These are phyloP conservation scores for Prietella phreatophila DNA, from an alignment of 2,113 vertebrate species.

Conservation along the genomic window DNA sequence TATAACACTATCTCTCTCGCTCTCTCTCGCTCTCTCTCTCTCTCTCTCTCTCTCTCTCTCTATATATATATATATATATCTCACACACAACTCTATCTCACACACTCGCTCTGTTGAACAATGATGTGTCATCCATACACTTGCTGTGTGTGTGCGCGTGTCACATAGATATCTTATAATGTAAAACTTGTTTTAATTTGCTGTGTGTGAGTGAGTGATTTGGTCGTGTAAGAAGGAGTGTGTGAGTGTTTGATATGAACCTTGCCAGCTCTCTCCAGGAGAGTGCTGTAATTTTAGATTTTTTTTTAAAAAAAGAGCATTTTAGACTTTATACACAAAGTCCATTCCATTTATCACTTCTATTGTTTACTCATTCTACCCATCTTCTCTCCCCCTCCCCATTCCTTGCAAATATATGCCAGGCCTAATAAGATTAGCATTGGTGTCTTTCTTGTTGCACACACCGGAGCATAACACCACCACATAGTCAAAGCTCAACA, in stretches of 20 bases:
- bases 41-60: no score
- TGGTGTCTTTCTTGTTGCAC: constrained; percentile 61
- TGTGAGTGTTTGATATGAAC: constrained; percentile 62
- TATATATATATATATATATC: no score
- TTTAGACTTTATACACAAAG: not conserved
- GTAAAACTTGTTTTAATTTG: not conserved
- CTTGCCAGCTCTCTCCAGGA: constrained; percentile 56
- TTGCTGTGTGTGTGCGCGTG: constrained; percentile 53
- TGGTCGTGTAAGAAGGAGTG: constrained; percentile 52
- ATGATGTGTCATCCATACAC: constrained; percentile 50
- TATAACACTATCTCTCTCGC: no score
- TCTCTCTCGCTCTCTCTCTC: no score
- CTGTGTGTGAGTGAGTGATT: constrained; percentile 51
- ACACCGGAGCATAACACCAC: constrained; percentile 49
- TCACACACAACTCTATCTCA: no score
- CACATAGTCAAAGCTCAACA: constrained; percentile 49
- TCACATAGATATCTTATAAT: no score
- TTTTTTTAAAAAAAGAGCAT: not conserved
- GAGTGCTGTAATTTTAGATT: constrained; percentile 43
- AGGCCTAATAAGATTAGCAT: constrained; percentile 73
- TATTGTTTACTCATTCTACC: constrained; percentile 24
- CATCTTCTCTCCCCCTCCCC: no score
- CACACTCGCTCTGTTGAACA: constrained; percentile 53
- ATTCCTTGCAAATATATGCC: constrained; percentile 63
- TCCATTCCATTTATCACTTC: constrained; percentile 37